phyloP scores from a whole-genome alignment of 2,888 invertebrate genomes.

The Zhengitettix transpicula region DNA sequence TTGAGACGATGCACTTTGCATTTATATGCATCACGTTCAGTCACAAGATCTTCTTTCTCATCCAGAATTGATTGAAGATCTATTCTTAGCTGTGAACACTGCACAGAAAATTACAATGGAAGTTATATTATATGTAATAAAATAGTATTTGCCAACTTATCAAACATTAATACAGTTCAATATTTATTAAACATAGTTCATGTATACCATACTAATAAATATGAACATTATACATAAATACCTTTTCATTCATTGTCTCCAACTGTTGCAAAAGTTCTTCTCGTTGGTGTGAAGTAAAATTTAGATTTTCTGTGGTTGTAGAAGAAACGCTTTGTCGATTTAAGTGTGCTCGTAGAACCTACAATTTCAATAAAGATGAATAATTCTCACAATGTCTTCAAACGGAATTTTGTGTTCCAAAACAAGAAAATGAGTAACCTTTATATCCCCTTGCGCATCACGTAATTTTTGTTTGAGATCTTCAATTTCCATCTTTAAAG shows the following conservation, averaged over 20 bases:
- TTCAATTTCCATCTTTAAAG: slow-evolving; percentile 43
- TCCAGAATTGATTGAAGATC: slow-evolving; percentile 65
- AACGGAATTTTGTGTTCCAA: background rate
- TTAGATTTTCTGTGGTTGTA: slow-evolving; percentile 15
- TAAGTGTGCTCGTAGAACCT: slow-evolving; percentile 28
- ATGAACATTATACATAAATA: slow-evolving; percentile 17
- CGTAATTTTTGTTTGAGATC: slow-evolving; percentile 51
- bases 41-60: slow-evolving; percentile 68
- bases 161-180: no score
- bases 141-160: no score
- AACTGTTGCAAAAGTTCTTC: slow-evolving; percentile 50
- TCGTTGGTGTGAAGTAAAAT: slow-evolving; percentile 39
- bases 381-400: background rate
- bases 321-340: slow-evolving; percentile 6
- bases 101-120: no score
- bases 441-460: slow-evolving; percentile 53
- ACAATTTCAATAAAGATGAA: slow-evolving; percentile 35
- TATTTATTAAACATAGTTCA: no score
- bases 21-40: slow-evolving; percentile 67
- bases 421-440: slow-evolving; percentile 19
- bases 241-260: slow-evolving; percentile 45
- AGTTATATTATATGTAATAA: no score
- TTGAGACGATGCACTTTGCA: slow-evolving; percentile 68
- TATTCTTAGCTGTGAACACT: slow-evolving; percentile 55
- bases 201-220: no score